Evolutionary conservation across 2,113 vertebrate species (phyloP).

Genomic region (Sminthopsis crassicaudata): DNA sequence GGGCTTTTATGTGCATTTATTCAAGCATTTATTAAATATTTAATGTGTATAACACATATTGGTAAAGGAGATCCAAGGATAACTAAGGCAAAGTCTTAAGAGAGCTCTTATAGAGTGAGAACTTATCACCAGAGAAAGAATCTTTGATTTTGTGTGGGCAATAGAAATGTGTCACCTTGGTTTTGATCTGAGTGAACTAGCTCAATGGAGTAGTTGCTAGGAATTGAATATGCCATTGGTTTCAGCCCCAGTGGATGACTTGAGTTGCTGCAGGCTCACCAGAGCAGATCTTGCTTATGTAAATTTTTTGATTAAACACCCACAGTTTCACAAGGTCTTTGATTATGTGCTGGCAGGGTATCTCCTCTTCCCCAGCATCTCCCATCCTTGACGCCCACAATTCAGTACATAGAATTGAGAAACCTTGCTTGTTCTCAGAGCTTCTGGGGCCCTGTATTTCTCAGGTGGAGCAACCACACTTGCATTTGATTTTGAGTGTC

Average conservation of each 20-base stretch:
- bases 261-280: conserved; percentile 23
- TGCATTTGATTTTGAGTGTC: not conserved
- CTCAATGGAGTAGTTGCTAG: not conserved
- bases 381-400: not conserved
- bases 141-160: conserved; percentile 65
- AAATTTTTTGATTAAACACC: conserved; percentile 52
- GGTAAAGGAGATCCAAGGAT: not conserved
- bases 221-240: conserved; percentile 5
- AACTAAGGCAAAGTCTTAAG: not conserved
- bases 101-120: not conserved
- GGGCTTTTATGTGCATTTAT: not conserved
- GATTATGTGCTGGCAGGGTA: conserved; percentile 12
- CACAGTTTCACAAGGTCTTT: conserved; percentile 38
- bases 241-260: conserved; percentile 34
- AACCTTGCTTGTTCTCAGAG: not conserved
- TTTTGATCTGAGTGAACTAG: conserved; percentile 67
- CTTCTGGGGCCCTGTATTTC: not conserved
- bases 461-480: not conserved
- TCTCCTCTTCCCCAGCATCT: not conserved
- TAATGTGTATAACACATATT: not conserved
- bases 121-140: not conserved
- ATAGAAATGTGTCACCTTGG: conserved; percentile 29
- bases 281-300: conserved; percentile 53
- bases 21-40: not conserved
- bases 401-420: conserved; percentile 20